phyloP scores from a whole-genome alignment of 2,888 invertebrate species.

The Anodontia alba region DNA sequence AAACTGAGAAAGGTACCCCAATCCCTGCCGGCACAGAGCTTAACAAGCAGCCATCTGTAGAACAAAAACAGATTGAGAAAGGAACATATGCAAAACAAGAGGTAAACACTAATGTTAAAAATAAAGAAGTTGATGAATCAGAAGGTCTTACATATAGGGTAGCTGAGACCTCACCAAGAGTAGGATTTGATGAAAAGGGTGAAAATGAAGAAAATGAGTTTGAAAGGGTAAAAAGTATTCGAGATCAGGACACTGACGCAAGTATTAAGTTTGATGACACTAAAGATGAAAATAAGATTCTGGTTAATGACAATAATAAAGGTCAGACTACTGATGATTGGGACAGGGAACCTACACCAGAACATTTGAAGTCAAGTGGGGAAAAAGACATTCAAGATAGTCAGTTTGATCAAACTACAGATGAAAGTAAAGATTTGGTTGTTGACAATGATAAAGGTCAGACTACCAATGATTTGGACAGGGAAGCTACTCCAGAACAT shows the following conservation, averaged over 20 bases:
- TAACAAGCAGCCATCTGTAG: conserved; percentile 53
- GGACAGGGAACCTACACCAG: conserved; percentile 21
- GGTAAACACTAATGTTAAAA: not conserved
- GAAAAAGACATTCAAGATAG: not conserved
- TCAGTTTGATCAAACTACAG: not conserved
- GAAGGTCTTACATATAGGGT: not conserved
- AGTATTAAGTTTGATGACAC: not conserved
- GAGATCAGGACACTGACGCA: not conserved
- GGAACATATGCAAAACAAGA: not conserved
- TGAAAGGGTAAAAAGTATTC: not conserved
- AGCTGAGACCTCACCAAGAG: not conserved
- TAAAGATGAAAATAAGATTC: not conserved
- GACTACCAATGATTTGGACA: conserved; percentile 11
- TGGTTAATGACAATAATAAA: not conserved
- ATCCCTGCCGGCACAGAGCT: conserved; percentile 57
- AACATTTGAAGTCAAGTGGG: not conserved
- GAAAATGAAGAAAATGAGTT: not conserved
- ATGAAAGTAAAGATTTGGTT: not conserved
- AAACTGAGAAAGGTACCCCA: conserved; percentile 53
- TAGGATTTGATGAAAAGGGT: not conserved
- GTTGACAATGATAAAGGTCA: conserved; percentile 18
- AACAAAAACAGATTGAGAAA: conserved; percentile 27
- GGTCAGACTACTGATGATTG: conserved; percentile 2
- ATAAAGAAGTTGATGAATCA: not conserved
- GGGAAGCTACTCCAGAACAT: conserved; percentile 32